Conservation (phyloP, 2,888 invertebrate species). For the Drosophila maculinotata region DNA sequence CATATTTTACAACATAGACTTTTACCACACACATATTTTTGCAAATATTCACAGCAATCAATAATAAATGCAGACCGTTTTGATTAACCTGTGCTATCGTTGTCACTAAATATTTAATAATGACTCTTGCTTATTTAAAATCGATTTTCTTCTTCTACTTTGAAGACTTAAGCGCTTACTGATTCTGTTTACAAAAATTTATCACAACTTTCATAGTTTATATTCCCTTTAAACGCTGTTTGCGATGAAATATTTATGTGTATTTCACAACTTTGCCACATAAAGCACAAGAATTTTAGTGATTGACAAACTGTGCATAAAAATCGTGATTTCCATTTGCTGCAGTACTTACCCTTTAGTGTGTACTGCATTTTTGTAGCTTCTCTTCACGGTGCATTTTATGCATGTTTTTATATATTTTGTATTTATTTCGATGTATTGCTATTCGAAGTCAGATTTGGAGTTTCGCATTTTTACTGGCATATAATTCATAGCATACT, state of each 20-base stretch:
- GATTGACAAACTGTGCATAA: conserved; percentile 8
- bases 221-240: not conserved
- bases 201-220: not conserved
- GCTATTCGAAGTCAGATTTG: conserved; percentile 10
- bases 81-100: no score
- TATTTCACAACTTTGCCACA: conserved; percentile 4
- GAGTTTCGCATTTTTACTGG: conserved; percentile 7
- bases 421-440: conserved; percentile 23
- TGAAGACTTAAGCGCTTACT: not conserved
- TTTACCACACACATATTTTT: no score
- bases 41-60: no score
- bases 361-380: conserved; percentile 10
- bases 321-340: conserved; percentile 4
- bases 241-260: not conserved
- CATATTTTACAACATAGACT: no score
- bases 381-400: conserved; percentile 20
- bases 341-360: conserved; percentile 1
- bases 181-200: not conserved
- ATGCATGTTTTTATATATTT: conserved; percentile 8
- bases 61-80: no score
- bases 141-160: no score
- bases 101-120: no score
- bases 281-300: not conserved
- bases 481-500: conserved; percentile 19
- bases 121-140: no score